Evolutionary conservation across 2,888 invertebrate genomes (phyloP).

Genomic region (Crepidodera aurea): DNA sequence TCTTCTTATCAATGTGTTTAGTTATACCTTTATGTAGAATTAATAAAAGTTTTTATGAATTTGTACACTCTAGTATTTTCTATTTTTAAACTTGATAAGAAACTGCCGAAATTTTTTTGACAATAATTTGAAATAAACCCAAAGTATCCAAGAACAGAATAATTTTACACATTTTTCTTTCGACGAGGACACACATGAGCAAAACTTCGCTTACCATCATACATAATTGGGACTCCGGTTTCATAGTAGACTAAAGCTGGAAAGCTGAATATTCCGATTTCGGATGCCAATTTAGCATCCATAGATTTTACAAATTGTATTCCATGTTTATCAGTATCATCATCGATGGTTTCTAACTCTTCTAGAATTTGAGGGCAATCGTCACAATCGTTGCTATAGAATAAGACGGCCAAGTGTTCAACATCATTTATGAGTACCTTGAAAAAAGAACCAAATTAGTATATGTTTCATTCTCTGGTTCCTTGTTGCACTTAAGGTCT

Average conservation of each 20-base stretch:
- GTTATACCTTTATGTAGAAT: too few relatives aligned
- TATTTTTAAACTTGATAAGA: too few relatives aligned
- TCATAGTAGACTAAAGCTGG: slow-evolving; percentile 93
- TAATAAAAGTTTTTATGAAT: too few relatives aligned
- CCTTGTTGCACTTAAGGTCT: too few relatives aligned
- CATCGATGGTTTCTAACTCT: slow-evolving; percentile 90
- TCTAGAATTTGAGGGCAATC: slow-evolving; percentile 85
- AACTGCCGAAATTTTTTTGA: too few relatives aligned
- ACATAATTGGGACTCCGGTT: slow-evolving; percentile 93
- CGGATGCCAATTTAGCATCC: slow-evolving; percentile 87
- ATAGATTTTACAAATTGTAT: slow-evolving; percentile 95
- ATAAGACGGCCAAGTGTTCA: slow-evolving; percentile 90
- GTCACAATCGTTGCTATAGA: slow-evolving; percentile 84
- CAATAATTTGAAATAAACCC: too few relatives aligned
- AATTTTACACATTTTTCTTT: too few relatives aligned
- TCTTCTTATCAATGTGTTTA: too few relatives aligned
- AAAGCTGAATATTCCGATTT: slow-evolving; percentile 91
- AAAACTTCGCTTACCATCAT: slow-evolving; percentile 78
- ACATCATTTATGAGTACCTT: slow-evolving; percentile 85
- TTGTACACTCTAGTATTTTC: too few relatives aligned
- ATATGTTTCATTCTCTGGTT: too few relatives aligned
- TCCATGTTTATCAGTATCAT: slow-evolving; percentile 90
- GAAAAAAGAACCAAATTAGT: neutral
- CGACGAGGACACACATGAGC: too few relatives aligned
- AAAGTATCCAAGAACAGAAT: too few relatives aligned